phyloP scores from a whole-genome alignment of 2,113 vertebrate species.

The Plecturocebus donacophilus region DNA sequence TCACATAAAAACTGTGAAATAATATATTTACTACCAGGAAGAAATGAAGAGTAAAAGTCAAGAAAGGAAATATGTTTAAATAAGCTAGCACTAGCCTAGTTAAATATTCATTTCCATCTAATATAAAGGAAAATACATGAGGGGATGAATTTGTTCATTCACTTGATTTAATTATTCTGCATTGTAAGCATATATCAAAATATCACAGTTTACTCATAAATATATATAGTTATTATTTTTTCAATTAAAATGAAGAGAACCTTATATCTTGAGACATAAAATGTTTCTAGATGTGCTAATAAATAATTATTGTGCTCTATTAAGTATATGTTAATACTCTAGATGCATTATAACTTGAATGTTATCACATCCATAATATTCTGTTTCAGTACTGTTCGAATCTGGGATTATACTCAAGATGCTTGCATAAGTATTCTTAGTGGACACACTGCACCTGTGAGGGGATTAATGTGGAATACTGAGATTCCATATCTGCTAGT shows the following conservation, averaged over 20 bases:
- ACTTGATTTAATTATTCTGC: neutral
- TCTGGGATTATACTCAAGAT: conserved; percentile 99
- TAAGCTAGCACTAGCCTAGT: neutral
- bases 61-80: neutral
- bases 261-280: neutral
- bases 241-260: neutral
- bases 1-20: neutral
- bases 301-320: neutral
- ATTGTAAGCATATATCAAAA: neutral
- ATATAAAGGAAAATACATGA: neutral
- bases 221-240: neutral
- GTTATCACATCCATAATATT: neutral
- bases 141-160: neutral
- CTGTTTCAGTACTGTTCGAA: conserved; percentile 92
- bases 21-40: neutral
- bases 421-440: conserved; percentile 95
- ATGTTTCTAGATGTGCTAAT: neutral
- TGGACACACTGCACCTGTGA: conserved; percentile 95
- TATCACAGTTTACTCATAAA: neutral
- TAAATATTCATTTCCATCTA: neutral
- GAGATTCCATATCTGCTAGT: conserved; percentile 96
- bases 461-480: conserved; percentile 97
- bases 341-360: neutral
- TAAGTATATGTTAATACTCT: neutral
- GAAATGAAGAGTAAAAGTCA: neutral